Conservation (phyloP, 2,888 invertebrate species). For the Sepiola atlantica region DNA sequence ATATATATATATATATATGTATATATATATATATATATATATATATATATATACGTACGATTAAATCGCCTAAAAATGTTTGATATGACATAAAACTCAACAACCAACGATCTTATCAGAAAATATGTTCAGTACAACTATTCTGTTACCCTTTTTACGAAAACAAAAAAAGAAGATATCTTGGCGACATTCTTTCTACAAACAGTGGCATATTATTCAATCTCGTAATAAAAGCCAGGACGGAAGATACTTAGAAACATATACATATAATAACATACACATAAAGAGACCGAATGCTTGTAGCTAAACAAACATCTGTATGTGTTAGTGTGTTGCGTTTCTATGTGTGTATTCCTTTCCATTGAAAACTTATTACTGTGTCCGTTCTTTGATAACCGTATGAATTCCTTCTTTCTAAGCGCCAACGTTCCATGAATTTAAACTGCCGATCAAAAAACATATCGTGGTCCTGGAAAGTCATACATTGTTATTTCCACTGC, state of each 20-base stretch:
- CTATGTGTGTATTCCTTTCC: neutral
- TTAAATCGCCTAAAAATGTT: neutral
- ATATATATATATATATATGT: neutral
- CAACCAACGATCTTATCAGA: neutral
- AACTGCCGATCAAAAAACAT: neutral
- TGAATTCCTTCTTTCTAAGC: neutral
- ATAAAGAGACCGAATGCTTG: neutral
- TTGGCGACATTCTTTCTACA: neutral
- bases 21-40: conserved; percentile 36
- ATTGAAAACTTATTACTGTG: neutral
- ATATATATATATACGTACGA: neutral
- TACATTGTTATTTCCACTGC: neutral
- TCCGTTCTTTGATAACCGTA: neutral
- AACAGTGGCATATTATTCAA: neutral
- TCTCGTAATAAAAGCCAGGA: neutral
- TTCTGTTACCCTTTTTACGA: neutral
- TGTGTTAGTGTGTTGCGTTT: neutral
- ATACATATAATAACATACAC: neutral
- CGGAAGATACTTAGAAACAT: neutral
- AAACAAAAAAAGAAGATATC: too few relatives aligned
- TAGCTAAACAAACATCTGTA: neutral
- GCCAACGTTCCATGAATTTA: neutral
- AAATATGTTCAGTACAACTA: neutral
- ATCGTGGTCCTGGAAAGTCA: neutral
- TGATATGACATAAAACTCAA: neutral